These are phyloP conservation scores for Onychorhynchus coronatus DNA, from an alignment of 2,113 vertebrate species.

Conservation along the genomic window DNA sequence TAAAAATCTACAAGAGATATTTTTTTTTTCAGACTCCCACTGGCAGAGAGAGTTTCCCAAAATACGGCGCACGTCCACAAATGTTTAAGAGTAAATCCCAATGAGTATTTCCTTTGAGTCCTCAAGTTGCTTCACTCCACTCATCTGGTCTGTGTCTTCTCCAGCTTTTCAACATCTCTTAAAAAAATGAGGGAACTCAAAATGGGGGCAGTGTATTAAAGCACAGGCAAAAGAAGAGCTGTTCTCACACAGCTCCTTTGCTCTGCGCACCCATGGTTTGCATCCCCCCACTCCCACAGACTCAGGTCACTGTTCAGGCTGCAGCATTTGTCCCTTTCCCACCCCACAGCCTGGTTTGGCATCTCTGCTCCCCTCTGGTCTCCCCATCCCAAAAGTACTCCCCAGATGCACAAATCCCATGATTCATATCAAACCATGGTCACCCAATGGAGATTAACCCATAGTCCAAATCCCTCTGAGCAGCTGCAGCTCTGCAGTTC, in stretches of 20 bases:
- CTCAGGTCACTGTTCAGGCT: accelerated
- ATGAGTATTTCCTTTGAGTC: neutral
- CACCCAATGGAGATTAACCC: accelerated
- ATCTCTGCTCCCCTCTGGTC: neutral
- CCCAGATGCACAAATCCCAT: neutral
- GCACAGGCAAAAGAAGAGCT: neutral
- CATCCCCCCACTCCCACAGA: neutral
- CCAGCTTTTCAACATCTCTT: neutral
- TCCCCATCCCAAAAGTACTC: neutral
- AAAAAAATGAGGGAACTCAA: neutral
- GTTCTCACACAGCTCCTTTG: accelerated
- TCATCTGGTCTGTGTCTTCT: neutral
- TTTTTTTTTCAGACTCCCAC: neutral
- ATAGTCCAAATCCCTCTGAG: neutral
- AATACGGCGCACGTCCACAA: accelerated
- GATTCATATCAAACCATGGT: accelerated
- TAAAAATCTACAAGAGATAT: neutral
- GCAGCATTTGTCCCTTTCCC: neutral
- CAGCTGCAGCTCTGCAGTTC: neutral
- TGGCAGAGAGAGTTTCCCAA: neutral
- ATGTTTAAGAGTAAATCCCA: neutral
- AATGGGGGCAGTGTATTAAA: neutral
- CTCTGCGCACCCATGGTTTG: neutral
- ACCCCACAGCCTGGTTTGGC: neutral
- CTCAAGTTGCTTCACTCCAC: neutral